Evolutionary conservation across 1,140 invertebrate species (phyloP), one percentile per base, ranked within the genome.

Genomic region (Lordiphosa mommai): DNA sequence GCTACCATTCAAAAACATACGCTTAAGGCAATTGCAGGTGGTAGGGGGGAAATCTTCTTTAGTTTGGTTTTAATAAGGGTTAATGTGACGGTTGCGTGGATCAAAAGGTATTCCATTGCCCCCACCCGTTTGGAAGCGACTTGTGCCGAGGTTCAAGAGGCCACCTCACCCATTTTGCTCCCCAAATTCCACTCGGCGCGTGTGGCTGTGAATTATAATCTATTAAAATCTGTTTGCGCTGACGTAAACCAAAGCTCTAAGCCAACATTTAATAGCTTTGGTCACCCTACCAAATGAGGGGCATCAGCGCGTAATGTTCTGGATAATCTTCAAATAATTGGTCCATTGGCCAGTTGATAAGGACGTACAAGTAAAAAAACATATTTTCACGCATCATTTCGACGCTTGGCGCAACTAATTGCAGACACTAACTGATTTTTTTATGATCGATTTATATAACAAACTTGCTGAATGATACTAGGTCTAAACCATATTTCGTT

Each of bases 371-470:
- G 20, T 13, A 29, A 64, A 55, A 55, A 29, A n/a, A 29, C 51
- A 30, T 51, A 67, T 59, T 68, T 82, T 82, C 71, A 82, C 60
- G 76, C 77, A 63, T 84, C 76, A 82, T 84, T 82, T 82, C 58
- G 36, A 33, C n/a, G 43, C 32, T 33, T 82, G 38, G 67, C 77
- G 72, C 17, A 61, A 59, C 77, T 82, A 82, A 82, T 56, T 40
- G 51, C 32, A 23, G 32, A 40, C 51, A 65, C 27, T 50, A 56
- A 12, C 16, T 16, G 7, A 51, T 23, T 2, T 48, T 43, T 7
- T 20, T 40, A 61, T 43, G 20, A 34, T 64, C 27, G 14, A 33
- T 5, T 16, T 16, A 12, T 34, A 17, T 34, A 33, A 40, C 6
- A 13, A 17, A 48, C 48, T 66, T 12, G 2, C 6, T 3, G 23